phyloP scores from a whole-genome alignment of 1,140 invertebrate species.

The Oscheius sp. region DNA sequence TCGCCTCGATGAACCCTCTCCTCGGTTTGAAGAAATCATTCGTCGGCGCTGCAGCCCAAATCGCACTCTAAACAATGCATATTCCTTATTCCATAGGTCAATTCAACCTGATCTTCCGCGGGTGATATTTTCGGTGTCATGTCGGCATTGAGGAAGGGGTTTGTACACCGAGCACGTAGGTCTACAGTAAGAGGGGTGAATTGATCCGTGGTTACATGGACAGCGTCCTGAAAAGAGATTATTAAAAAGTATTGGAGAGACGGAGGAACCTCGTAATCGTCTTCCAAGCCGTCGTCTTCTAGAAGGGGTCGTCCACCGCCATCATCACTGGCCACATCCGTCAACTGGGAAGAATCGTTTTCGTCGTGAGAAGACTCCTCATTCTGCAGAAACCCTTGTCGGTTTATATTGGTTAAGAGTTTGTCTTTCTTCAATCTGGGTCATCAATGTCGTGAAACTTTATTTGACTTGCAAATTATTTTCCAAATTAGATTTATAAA shows the following conservation, averaged over 20 bases:
- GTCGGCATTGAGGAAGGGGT: constrained; percentile 1
- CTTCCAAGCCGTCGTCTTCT: constrained; percentile 37
- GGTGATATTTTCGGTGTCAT: constrained; percentile 1
- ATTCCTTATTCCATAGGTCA: too few species aligned
- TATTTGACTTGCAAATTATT: too few species aligned
- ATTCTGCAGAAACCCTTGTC: neutral
- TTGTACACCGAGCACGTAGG: constrained; percentile 6
- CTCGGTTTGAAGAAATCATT: constrained; percentile 1
- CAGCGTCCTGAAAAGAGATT: neutral
- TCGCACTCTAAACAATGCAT: too few species aligned
- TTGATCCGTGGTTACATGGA: neutral
- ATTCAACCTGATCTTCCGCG: neutral
- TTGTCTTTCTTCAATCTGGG: neutral
- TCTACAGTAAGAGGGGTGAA: constrained; percentile 5
- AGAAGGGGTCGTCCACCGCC: constrained; percentile 21
- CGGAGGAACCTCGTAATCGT: constrained; percentile 25
- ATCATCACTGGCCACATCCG: constrained; percentile 26
- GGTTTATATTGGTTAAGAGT: neutral
- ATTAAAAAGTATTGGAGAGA: neutral
- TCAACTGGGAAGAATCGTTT: constrained; percentile 15
- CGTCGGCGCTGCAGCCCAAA: neutral
- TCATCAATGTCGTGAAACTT: neutral
- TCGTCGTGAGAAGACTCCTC: constrained; percentile 25
- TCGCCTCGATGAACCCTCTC: neutral
- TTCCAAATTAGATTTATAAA: too few species aligned